A percentile compares a stretch with the other conserved stretches of the same genome.
Evolutionary conservation across 2,113 vertebrate species (phyloP).

Genomic region (Entosphenus tridentatus): DNA sequence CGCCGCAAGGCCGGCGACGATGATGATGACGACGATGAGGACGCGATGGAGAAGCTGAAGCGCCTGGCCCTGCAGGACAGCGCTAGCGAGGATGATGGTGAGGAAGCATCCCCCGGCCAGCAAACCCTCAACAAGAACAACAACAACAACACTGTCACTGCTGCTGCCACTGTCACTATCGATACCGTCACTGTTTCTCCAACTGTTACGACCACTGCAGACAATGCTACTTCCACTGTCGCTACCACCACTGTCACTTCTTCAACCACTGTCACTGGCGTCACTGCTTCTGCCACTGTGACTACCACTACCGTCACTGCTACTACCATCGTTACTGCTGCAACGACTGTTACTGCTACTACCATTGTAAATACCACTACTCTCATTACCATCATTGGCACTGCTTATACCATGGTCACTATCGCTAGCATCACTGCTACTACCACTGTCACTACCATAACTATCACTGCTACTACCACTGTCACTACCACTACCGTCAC

Average conservation of each 20-base stretch:
- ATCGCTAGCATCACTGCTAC: no score
- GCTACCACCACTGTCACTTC: constrained; percentile 23
- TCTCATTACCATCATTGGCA: no score
- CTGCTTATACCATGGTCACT: no score
- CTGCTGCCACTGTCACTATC: neutral
- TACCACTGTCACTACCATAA: neutral
- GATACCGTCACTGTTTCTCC: constrained; percentile 6
- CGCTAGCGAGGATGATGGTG: constrained; percentile 36
- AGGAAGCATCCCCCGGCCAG: constrained; percentile 13
- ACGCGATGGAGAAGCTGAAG: constrained; percentile 36
- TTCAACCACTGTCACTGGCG: no score
- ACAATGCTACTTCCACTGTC: no score
- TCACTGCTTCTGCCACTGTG: no score
- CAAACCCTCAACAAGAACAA: neutral
- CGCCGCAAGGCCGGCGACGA: constrained; percentile 24
- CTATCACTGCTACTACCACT: neutral
- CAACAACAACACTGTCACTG: neutral
- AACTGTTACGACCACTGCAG: constrained; percentile 14
- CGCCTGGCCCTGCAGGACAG: constrained; percentile 42
- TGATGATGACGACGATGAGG: constrained; percentile 28
- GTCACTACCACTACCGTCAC: neutral
- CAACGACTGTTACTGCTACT: no score
- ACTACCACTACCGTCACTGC: no score
- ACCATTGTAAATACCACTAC: no score
- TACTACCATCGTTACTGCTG: no score